phyloP scores from a whole-genome alignment of 2,113 vertebrate species.

The Amblyopsis rosae region DNA sequence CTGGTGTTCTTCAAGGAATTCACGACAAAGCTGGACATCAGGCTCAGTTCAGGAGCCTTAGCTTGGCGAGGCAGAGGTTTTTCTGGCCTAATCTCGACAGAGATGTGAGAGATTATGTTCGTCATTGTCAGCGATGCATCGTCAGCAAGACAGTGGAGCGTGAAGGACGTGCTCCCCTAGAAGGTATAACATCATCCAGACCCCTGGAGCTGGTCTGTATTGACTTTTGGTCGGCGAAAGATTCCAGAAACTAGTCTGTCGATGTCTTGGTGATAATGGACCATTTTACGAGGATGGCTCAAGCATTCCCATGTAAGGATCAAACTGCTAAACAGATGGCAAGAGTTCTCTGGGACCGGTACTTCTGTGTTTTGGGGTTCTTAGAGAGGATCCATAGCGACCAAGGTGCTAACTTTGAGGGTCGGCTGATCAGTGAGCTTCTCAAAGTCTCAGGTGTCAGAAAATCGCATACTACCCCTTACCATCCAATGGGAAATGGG shows the following conservation, averaged over 20 bases:
- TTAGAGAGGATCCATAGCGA: conserved; percentile 7
- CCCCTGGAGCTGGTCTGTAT: conserved; percentile 6
- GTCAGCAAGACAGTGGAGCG: background rate
- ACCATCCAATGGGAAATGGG: conserved; percentile 15
- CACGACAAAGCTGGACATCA: background rate
- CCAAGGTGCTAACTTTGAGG: background rate
- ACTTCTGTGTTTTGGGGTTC: conserved; percentile 10
- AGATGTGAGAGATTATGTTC: background rate
- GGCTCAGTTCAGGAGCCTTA: background rate
- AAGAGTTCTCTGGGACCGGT: background rate
- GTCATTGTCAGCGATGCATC: background rate
- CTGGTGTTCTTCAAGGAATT: background rate
- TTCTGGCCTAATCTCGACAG: background rate
- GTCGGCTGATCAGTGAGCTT: background rate
- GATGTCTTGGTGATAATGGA: background rate
- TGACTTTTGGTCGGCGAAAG: conserved; percentile 11
- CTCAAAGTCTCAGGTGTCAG: background rate
- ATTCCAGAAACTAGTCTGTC: background rate
- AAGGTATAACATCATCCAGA: background rate
- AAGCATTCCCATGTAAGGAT: background rate
- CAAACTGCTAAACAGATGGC: conserved; percentile 8
- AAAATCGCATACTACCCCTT: background rate
- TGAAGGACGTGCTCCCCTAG: background rate
- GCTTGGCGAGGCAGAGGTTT: background rate
- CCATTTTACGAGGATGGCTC: background rate